These are phyloP conservation scores for Ictidomys tridecemlineatus DNA, from an alignment of 2,113 vertebrate genomes.

Conservation along the genomic window DNA sequence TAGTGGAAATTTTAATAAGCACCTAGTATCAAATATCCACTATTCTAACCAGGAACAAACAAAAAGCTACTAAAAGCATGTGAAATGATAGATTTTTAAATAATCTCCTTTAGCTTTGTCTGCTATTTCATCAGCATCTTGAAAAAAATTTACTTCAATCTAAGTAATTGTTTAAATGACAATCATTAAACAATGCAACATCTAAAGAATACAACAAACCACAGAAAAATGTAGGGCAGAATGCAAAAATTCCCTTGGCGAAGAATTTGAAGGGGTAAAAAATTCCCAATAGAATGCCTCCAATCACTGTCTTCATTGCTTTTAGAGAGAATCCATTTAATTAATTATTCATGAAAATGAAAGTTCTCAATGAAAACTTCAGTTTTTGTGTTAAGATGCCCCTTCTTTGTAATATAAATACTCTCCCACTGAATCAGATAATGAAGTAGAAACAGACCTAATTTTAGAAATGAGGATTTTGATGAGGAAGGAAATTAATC, in stretches of 20 bases:
- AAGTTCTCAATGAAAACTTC: conserved; percentile 29
- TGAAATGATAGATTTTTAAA: neutral
- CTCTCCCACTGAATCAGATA: conserved; percentile 1
- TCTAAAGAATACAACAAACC: too few relatives aligned
- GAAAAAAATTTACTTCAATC: neutral
- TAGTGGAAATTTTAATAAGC: neutral
- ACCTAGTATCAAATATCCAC: neutral
- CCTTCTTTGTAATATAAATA: conserved; percentile 42
- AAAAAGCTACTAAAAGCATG: neutral
- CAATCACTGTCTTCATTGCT: neutral
- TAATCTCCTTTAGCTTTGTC: neutral
- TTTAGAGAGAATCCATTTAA: conserved; percentile 14
- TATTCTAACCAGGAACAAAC: neutral
- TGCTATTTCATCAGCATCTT: neutral
- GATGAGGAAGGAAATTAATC: conserved; percentile 5
- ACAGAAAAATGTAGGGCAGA: neutral
- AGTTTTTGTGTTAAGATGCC: conserved; percentile 19
- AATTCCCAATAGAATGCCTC: neutral
- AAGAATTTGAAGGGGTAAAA: neutral
- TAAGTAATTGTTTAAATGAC: neutral
- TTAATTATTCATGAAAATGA: conserved; percentile 51
- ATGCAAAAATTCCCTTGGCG: neutral
- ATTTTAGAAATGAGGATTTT: conserved; percentile 67
- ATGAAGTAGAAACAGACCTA: conserved; percentile 24
- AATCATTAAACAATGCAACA: conserved; percentile 11